Evolutionary conservation across 2,113 vertebrate genomes (phyloP), one percentile per base, ranked within the genome.

Genomic region (Toxotes jaculatrix): DNA sequence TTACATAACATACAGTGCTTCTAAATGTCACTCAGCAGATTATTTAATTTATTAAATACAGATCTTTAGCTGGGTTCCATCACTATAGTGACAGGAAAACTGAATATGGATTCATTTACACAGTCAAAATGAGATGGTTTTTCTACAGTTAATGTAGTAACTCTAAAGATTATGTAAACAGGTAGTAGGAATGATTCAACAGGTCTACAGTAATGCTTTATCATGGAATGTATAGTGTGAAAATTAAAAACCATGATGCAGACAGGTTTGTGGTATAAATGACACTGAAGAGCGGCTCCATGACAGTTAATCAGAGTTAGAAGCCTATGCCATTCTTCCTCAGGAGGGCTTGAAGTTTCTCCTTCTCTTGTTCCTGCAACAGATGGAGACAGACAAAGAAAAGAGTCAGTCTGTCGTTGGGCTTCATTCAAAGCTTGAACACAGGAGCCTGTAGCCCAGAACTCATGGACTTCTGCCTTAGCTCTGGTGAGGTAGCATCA

Each of bases 281-380:
- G 21, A 63, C 8, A 14, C 0, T 56, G 8, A 74, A 62, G 42
- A 62, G 47, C 40, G 36, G 32, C 23, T 38, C 34, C 40, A 43
- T 53, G 43, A 43, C 43, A 70, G 74, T 32, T 14, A 19, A 34
- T 21, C 45, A 0, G 13, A 56, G 42, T 79, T 77, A 93, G 55
- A 88, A 83, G 7, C 89, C 77, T 12, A 95, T 90, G 56, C 91
- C 92, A 0, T 99, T 94, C 77, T 97, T 94, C 85, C 86, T 93
- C 76, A 99, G 31, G 0, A 99, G 90, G 4, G 86, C 93, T 83
- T 89, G 95, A 34, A 99, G 95, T 71, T 93, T 96, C 84, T 95
- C 92, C 0, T 98, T 97, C 88, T 98, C 97, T 89, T 95, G 93
- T 72, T 96, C 96, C 98, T 99, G 67, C 34, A 73, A 85, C 79